Base-by-base conservation (phyloP, 2,797 vertebrate species). In the Pteropus rufus region DNA sequence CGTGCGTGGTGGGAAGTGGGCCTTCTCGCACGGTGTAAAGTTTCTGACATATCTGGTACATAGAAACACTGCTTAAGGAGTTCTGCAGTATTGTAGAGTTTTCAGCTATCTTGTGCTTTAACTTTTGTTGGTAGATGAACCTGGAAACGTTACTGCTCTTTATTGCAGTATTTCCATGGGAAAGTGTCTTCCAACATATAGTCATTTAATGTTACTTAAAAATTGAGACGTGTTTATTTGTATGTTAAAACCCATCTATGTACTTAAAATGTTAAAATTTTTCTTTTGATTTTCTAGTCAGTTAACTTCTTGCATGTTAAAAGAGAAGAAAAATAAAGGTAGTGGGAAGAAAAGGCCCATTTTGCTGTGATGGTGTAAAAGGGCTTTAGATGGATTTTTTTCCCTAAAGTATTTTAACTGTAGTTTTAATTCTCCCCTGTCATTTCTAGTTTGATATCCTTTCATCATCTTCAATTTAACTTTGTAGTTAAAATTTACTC, bases 401-500 rank as follows among this genome's bases (percentile, higher is more conserved):
- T 82, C 9, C 3, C 11, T 73, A 21, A 81, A 65, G 10, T 83
- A 80, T 64, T 80, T 75, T 85, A 31, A 36, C 56, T 82, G 2
- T 79, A 69, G 29, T 75, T 93, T 94, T 64, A 70, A 46, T 39
- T 84, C 44, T 21, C 24, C 7, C 24, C 31, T 0, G 5, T 81
- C 26, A 31, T 65, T 89, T 94, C 70, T 92, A 70, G 19, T 80
- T 80, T 93, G 70, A 62, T 81, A 67, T 62, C 9, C 7, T 91
- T 92, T 87, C 49, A 75, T 85, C 77, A 89, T 29, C 44, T 65
- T 60, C 60, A 79, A 4, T 93, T 91, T 60, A 39, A 77, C 26
- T 90, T 90, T 75, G 16, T 95, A n/a, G 23, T 93, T 94, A 91
- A 89, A 82, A 87, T 89, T 96, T 83, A 56, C 29, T 89, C 39